Percentiles rank a stretch among this genome's conserved stretches.
Conservation (phyloP, 2,888 invertebrate species). For the Bedellia somnulentella region DNA sequence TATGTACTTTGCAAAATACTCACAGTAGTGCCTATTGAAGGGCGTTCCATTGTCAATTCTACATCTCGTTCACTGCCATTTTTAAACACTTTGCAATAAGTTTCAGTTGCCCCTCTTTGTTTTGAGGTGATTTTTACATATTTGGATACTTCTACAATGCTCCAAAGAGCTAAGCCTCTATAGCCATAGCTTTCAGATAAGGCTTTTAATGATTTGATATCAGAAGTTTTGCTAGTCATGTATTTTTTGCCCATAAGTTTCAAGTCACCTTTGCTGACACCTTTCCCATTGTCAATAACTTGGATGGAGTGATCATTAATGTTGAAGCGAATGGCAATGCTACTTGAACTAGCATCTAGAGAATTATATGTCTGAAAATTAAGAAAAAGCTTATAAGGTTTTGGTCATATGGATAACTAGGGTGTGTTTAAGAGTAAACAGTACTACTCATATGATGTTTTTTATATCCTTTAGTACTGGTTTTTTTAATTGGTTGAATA, state of each 20-base stretch:
- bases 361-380: constrained; percentile 68
- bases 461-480: no score
- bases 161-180: constrained; percentile 69
- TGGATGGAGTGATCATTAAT: constrained; percentile 63
- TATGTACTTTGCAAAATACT: no score
- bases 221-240: constrained; percentile 66
- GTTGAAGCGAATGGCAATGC: constrained; percentile 70
- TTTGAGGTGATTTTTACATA: constrained; percentile 64
- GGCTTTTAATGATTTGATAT: constrained; percentile 48
- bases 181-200: constrained; percentile 65
- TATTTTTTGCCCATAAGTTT: constrained; percentile 61
- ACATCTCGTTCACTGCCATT: constrained; percentile 41
- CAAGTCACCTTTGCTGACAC: constrained; percentile 62
- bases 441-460: no score
- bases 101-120: constrained; percentile 32
- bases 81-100: constrained; percentile 59
- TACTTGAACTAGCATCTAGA: constrained; percentile 69
- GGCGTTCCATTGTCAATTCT: constrained; percentile 34
- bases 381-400: not conserved
- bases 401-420: no score
- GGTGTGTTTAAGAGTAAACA: no score
- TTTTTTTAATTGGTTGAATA: no score
- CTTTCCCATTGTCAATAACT: constrained; percentile 77
- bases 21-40: constrained; percentile 71
- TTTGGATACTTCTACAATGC: constrained; percentile 59